Percentiles rank a stretch among this genome's conserved stretches.
These are phyloP conservation scores for Zaprionus capensis DNA, from an alignment of 1,140 invertebrate genomes.

Conservation along the genomic window DNA sequence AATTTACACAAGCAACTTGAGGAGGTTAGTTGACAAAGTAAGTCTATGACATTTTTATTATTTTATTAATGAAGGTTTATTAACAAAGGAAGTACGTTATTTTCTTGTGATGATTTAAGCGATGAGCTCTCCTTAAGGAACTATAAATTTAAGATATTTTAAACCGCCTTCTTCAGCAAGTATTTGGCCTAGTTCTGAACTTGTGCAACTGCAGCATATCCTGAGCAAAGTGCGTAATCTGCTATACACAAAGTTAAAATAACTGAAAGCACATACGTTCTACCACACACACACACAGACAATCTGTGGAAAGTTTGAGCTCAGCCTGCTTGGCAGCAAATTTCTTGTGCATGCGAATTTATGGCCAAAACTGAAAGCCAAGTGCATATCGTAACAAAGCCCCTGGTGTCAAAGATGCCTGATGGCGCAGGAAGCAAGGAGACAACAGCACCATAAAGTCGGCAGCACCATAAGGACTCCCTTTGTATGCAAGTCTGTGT, in stretches of 20 bases:
- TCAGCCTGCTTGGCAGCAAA: constrained; percentile 24
- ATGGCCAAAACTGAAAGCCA: constrained; percentile 34
- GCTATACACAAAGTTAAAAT: constrained; percentile 7
- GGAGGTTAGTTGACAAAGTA: background rate
- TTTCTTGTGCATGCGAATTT: constrained; percentile 36
- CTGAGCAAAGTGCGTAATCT: constrained; percentile 18
- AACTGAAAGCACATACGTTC: constrained; percentile 12
- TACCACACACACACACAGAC: background rate
- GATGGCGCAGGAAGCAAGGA: constrained; percentile 27
- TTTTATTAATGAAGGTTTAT: background rate
- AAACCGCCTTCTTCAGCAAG: background rate
- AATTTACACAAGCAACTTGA: no score
- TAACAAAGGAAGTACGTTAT: background rate
- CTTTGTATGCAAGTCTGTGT: background rate
- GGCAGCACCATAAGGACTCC: constrained; percentile 37
- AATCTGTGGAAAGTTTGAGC: constrained; percentile 25
- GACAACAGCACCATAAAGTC: constrained; percentile 25
- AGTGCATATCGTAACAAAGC: constrained; percentile 45
- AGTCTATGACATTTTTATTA: background rate
- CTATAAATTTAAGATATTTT: background rate
- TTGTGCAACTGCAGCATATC: background rate
- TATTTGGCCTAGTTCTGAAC: background rate
- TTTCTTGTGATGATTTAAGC: background rate
- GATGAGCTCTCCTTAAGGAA: background rate
- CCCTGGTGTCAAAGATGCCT: constrained; percentile 47